Evolutionary conservation across 2,113 vertebrate species (phyloP), one percentile per base, ranked within the genome.

Genomic region (Sphaerodactylus townsendi): DNA sequence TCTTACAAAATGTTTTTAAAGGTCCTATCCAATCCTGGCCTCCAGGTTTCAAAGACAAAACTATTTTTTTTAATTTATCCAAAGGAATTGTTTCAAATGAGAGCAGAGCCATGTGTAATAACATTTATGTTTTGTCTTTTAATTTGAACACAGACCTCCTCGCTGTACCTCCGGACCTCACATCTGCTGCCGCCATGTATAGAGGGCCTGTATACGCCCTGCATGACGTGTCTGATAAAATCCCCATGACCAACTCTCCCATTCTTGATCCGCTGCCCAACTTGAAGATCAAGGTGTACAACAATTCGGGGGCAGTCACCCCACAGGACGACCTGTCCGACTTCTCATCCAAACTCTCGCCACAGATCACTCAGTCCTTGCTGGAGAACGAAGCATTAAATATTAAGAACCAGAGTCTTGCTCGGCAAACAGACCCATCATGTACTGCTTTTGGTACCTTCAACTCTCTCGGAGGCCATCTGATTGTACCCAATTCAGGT

Each of bases 161-260:
- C 77, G 97, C 97, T 0, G 97, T 98, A 0, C 98, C 98, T 33
- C 98, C 98, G 68, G 98, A 99, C 89, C 96, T 99, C 87, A 99
- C 98, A 2, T 98, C 98, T 15, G 98, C 98, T 0, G 98, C 98
- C 9, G 98, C 98, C 91, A 97, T 99, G 98, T 99, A 99, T 92
- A 96, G 98, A 9, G 98, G 98, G 9, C 98, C 98, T 0, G 97
- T 98, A 59, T 99, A 98, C 0, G 97, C 98, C 56, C 96, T 99
- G 87, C 98, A 98, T 1, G 98, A 98, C 1, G 97, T 98, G 89
- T 97, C 97, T 1, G 98, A 99, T 94, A 99, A 99, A 95, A 98
- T 99, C 86, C 97, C 98, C 56, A 99, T 99, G 98, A 99, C 98
- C 90, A 98, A 98, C 93, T 99, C 98, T 65, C 98, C 98, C 0